Evolutionary conservation across 2,888 invertebrate genomes (phyloP).

Genomic region (Andrena praecox): DNA sequence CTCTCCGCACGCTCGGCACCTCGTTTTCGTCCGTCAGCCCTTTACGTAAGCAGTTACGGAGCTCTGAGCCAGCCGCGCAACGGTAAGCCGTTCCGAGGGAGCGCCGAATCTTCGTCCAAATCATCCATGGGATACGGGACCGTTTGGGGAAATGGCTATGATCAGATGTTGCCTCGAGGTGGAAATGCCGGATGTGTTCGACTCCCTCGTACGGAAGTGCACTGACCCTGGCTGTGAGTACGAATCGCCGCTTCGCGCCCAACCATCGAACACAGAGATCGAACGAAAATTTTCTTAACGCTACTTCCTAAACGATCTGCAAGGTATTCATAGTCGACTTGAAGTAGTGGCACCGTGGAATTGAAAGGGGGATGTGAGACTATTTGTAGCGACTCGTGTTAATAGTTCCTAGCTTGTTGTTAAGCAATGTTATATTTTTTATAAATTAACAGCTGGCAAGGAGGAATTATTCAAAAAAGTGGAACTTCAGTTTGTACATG

Average conservation of each 20-base stretch:
- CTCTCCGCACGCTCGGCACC: background rate
- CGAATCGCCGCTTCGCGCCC: background rate
- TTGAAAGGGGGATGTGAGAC: no score
- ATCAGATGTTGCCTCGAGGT: slow-evolving; percentile 93
- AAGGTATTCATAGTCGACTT: background rate
- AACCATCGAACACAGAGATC: background rate
- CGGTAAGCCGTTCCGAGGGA: background rate
- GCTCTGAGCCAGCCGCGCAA: background rate
- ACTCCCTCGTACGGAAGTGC: slow-evolving; percentile 92
- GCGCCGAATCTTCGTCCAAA: background rate
- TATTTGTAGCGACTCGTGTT: no score
- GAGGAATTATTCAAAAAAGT: no score
- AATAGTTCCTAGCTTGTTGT: no score
- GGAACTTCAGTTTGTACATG: no score
- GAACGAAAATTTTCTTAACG: no score
- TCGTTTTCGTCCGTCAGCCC: no score
- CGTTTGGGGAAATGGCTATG: slow-evolving; percentile 86
- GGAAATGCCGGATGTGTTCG: slow-evolving; percentile 91
- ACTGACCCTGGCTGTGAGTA: slow-evolving; percentile 94
- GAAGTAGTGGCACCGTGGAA: no score
- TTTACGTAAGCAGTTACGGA: background rate
- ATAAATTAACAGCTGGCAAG: no score
- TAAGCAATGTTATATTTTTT: no score
- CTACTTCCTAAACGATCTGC: background rate
- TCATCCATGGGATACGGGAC: slow-evolving; percentile 9